Evolutionary conservation across 2,113 vertebrate species (phyloP), one percentile per base, ranked within the genome.

Genomic region (Barnardius zonarius): DNA sequence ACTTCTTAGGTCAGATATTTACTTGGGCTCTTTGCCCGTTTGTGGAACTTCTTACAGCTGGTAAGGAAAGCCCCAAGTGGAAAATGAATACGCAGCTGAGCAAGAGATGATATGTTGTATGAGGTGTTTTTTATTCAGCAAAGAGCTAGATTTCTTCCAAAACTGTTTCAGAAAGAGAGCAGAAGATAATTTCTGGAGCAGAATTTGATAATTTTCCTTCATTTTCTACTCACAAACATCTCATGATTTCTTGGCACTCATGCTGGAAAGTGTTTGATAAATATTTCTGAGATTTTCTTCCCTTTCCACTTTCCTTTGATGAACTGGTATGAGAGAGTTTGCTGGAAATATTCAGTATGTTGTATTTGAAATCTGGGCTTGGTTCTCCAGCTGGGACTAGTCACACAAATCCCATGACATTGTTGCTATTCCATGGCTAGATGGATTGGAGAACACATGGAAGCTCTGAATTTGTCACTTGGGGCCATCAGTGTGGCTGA

Each of bases 401-500:
- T 41, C 41, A 89, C 31, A 31, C 73, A 70, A 75, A 79, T 79
- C 61, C 30, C 44, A 27, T 13, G 9, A 35, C 5, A 19, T 25
- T 68, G 7, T 27, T 61, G 48, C 55, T 4, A 0, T 59, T 78
- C 28, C 20, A 5, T 70, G 33, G 12, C 13, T 48, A 35, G 44
- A 51, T 28, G 46, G 8, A 35, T 43, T 49, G 68, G 49, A 61
- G 55, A 66, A 69, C 23, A 35, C 0, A 4, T 25, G 41, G 11
- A 88, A 55, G 14, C 16, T 55, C 61, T 66, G 73, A 83, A 44
- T 80, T 70, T 72, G 27, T 75, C 87, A 35, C 17, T 41, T 35
- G 55, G 35, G 24, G 24, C 12, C 4, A 1, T 20, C 43, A 44
- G 25, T 6, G n/a, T 0, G 1, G 8, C 31, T 39, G 49, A 57